These are phyloP conservation scores for Epinephelus moara DNA, from an alignment of 2,113 vertebrate genomes.

Conservation along the genomic window DNA sequence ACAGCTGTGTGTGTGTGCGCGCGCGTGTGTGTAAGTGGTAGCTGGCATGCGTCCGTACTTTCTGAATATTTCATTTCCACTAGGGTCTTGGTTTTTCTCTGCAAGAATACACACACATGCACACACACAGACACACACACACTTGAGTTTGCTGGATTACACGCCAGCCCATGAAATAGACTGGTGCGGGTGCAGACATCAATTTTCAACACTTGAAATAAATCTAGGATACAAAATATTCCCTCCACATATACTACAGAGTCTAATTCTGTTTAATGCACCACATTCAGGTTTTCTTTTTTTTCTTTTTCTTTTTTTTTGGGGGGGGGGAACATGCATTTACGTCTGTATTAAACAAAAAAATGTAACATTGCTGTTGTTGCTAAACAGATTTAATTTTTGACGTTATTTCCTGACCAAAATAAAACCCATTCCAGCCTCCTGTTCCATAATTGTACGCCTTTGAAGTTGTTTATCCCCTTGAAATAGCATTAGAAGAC, in stretches of 20 bases:
- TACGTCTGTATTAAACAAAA: not conserved
- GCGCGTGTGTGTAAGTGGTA: not conserved
- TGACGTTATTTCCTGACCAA: conserved; percentile 6
- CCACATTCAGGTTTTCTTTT: not conserved
- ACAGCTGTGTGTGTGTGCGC: not conserved
- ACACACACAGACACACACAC: conserved; percentile 35
- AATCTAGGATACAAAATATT: conserved; percentile 38
- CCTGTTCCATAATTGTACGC: conserved; percentile 18
- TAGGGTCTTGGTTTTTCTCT: too few relatives aligned
- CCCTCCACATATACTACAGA: conserved; percentile 15
- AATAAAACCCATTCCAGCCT: conserved; percentile 2
- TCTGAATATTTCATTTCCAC: too few relatives aligned
- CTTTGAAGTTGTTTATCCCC: conserved; percentile 63
- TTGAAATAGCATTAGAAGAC: conserved; percentile 51
- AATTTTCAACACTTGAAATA: conserved; percentile 55
- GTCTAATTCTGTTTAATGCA: not conserved
- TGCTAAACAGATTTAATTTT: conserved; percentile 16
- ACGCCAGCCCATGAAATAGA: conserved; percentile 44
- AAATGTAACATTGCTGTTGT: not conserved
- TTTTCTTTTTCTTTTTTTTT: not conserved
- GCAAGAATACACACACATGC: conserved; percentile 25
- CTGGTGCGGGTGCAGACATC: conserved; percentile 35
- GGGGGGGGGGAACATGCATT: not conserved
- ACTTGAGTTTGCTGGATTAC: conserved; percentile 19
- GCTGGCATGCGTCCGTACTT: too few relatives aligned